A percentile compares a stretch with the other conserved stretches of the same genome.
Evolutionary conservation across 2,797 vertebrate species (phyloP).

Genomic region (Notolepis coatsorum): DNA sequence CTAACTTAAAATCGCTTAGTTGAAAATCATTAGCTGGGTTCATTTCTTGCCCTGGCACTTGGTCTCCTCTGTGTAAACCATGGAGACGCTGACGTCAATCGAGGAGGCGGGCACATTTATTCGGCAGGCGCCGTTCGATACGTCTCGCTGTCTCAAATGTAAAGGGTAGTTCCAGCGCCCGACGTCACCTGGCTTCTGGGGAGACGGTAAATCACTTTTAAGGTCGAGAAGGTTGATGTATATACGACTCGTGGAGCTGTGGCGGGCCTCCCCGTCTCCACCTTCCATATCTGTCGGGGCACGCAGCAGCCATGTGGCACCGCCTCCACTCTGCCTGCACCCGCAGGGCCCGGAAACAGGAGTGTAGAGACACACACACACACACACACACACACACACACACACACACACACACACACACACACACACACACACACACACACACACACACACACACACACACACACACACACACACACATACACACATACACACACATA

Average conservation of each 20-base stretch:
- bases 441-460: background rate
- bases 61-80: too few relatives aligned
- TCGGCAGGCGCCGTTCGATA: background rate
- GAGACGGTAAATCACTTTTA: conserved; percentile 15
- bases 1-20: background rate
- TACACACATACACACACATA: conserved; percentile 8
- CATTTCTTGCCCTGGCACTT: too few relatives aligned
- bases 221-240: background rate
- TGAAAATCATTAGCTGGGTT: too few relatives aligned
- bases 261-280: background rate
- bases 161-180: background rate
- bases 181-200: background rate
- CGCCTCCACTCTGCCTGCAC: conserved; percentile 36
- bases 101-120: background rate
- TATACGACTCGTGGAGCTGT: background rate
- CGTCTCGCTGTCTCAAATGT: background rate
- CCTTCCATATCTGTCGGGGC: conserved; percentile 58
- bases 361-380: conserved; percentile 29
- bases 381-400: conserved; percentile 15
- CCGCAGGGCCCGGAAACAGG: conserved; percentile 52
- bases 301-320: conserved; percentile 60
- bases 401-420: conserved; percentile 31
- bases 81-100: too few relatives aligned
- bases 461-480: conserved; percentile 22
- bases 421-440: background rate